Conservation (phyloP, 1,140 invertebrate species). For the Pollicipes pollicipes region DNA sequence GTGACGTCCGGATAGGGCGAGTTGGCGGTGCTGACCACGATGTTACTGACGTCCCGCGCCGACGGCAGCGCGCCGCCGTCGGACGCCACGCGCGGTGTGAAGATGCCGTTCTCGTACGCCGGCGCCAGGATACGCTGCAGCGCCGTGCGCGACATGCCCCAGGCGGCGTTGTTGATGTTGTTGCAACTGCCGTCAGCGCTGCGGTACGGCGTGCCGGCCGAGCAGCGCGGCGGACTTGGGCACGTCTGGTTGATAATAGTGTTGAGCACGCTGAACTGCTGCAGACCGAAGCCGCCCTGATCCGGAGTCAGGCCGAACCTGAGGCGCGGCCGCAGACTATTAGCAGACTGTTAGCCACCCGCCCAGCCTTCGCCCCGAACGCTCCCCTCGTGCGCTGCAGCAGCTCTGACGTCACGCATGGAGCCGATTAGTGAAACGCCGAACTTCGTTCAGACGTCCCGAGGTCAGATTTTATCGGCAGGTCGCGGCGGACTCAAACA, state of each 20-base stretch:
- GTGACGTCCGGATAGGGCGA: slow-evolving; percentile 46
- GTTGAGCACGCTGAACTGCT: slow-evolving; percentile 11
- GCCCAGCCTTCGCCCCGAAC: no score
- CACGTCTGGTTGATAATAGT: slow-evolving; percentile 14
- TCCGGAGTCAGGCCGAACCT: slow-evolving; percentile 11
- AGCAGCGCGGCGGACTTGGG: slow-evolving; percentile 7
- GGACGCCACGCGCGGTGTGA: slow-evolving; percentile 39
- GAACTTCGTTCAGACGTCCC: no score
- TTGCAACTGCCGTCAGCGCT: slow-evolving; percentile 69
- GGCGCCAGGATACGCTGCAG: slow-evolving; percentile 56
- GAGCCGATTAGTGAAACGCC: no score
- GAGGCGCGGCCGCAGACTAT: neutral
- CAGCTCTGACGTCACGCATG: no score
- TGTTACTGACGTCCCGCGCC: slow-evolving; percentile 46
- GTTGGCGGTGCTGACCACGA: slow-evolving; percentile 44
- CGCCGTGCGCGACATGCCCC: slow-evolving; percentile 56
- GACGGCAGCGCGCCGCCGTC: slow-evolving; percentile 40
- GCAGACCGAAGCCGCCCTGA: slow-evolving; percentile 15
- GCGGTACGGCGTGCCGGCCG: slow-evolving; percentile 33
- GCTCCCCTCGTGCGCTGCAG: no score
- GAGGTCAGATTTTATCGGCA: no score
- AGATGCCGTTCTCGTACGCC: slow-evolving; percentile 30
- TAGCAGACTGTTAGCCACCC: no score
- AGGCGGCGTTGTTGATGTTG: slow-evolving; percentile 47
- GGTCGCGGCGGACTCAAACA: no score